Evolutionary conservation across 2,888 invertebrate species (phyloP), one percentile per base, ranked within the genome.

Genomic region (Carterocephalus palaemon): DNA sequence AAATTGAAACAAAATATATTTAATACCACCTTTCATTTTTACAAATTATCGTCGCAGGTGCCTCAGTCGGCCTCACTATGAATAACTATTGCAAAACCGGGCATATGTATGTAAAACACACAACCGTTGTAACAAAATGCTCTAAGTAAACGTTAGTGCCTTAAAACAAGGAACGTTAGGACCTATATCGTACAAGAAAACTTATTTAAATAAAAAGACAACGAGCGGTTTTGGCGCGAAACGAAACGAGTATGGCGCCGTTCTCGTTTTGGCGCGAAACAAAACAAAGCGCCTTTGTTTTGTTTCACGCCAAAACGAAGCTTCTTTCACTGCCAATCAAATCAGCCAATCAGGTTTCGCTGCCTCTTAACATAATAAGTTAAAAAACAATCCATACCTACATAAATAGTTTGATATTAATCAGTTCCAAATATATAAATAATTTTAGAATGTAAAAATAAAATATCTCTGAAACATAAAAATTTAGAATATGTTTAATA

Each of bases 1-100:
- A 49, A 45, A 40, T 62, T 75, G 83, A 82, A 82, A 82, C 80
- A 82, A 83, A 82, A 81, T 80, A 80, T 81, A 81, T 83, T 82
- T 78, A 81, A 75, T 80, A 82, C 77, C 76, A 77, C 75, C 75
- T 74, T 73, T 72, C 70, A 62, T 71, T 70, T 42, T 70, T 76
- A 78, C 77, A 81, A 76, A 74, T 75, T 64, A 66, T 66, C 49
- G 46, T 51, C 42, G 54, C 53, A 65, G 67, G 62, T 64, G 80
- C 76, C 75, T 70, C 59, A 60, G 55, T 43, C 62, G 71, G 72
- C 66, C 60, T 56, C 50, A 63, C 61, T 57, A 55, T 52, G 49
- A 67, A 69, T 69, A 69, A 62, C 67, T 69, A 70, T 66, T 70
- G 69, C 69, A 70, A 69, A 64, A 67, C 65, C 64, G 71, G 73